Evolutionary conservation across 2,888 invertebrate genomes (phyloP), one percentile per base, ranked within the genome.

Genomic region (Rhopalosiphum nymphaeae): DNA sequence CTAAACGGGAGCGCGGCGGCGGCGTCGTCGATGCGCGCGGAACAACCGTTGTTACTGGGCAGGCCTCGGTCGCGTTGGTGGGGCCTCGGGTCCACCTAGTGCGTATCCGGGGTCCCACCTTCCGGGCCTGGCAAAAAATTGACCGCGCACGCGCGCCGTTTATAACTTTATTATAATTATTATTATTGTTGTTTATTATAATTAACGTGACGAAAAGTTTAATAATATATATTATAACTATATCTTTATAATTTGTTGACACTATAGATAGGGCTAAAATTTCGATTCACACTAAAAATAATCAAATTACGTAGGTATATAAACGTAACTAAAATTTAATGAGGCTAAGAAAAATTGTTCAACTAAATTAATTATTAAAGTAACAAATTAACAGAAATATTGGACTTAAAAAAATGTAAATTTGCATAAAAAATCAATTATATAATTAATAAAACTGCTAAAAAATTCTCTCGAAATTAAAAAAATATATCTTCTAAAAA

Each of bases 71-170:
- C 61, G 94, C 91, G 90, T 91, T 94, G 94, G 94, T 91, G 94
- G 94, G 94, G 94, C 90, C 94, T 42, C 44, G 94, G 94, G 91
- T 94, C 94, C 94, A 94, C 94, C 94, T 94, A 93, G 85, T 90
- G 85, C 93, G 90, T 90, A 85, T 93, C 93, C 93, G 93, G 93
- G 93, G 93, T 86, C 93, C 93, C 93, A 93, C 93, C 91, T 94
- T 91, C 94, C 94, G 94, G 89, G 84, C 90, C 57, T 57, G 88
- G 57, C 85, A 7, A 87, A 87, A 92, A 88, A 88, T 49, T 5
- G 29, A 44, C 61, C 49, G 42, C 90, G 90, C 90, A 61, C 87
- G 42, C 94, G 78, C 93, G 88, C 87, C 87, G 78, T 78, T 21
- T 78, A 3, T 36, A 21, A 78, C 36, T 78, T 78, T 78, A 25